A percentile compares a stretch with the other conserved stretches of the same genome.
phyloP scores from a whole-genome alignment of 2,888 invertebrate genomes.

The Eupsilia transversa region DNA sequence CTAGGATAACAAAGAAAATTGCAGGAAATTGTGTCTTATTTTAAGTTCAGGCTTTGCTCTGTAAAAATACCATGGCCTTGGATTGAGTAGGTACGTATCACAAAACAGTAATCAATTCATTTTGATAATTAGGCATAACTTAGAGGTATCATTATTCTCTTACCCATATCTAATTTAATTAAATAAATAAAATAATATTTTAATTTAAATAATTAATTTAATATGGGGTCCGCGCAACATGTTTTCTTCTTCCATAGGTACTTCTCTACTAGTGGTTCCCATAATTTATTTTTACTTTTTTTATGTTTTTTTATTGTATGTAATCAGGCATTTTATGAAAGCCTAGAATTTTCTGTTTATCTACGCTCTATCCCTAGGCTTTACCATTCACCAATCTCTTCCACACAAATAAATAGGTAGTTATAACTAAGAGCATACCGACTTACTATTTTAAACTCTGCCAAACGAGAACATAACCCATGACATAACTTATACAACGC shows the following conservation, averaged over 20 bases:
- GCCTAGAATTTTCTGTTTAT: too few relatives aligned
- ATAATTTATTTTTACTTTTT: not conserved
- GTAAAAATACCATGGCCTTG: not conserved
- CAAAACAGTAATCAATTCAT: not conserved
- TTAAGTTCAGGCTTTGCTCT: not conserved
- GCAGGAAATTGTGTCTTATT: slow-evolving; percentile 15
- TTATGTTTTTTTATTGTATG: not conserved
- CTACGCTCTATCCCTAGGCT: not conserved
- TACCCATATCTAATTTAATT: not conserved
- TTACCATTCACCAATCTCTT: not conserved
- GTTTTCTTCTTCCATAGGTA: not conserved
- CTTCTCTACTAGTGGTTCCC: not conserved
- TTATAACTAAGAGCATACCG: not conserved
- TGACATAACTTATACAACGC: too few relatives aligned
- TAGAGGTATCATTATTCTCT: not conserved
- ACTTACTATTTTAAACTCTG: slow-evolving; percentile 6
- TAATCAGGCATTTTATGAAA: not conserved
- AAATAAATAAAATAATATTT: too few relatives aligned
- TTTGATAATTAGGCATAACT: not conserved
- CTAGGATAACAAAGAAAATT: slow-evolving; percentile 58
- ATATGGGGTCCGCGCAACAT: not conserved
- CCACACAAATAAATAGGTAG: not conserved
- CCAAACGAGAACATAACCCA: not conserved
- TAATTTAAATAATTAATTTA: too few relatives aligned
- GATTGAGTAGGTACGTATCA: not conserved